Conservation (phyloP, 2,797 vertebrate genomes). For the Centropyge bicolor region DNA sequence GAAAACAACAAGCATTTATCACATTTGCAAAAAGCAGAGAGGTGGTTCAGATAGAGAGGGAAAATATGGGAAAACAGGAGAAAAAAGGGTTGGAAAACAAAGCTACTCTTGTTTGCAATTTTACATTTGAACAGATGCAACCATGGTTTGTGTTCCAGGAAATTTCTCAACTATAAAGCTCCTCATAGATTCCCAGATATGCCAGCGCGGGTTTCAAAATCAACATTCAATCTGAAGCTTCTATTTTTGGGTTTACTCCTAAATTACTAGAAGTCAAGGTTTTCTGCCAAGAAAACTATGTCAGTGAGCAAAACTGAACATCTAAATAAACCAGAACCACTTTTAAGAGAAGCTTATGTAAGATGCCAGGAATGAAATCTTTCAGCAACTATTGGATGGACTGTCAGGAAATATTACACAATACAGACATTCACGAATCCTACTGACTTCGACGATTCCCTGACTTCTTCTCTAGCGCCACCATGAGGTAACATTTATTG, state of each 20-base stretch:
- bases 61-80: background rate
- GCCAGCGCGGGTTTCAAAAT: background rate
- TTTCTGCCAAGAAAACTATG: background rate
- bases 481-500: background rate
- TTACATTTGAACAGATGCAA: slow-evolving; percentile 13
- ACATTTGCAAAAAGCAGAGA: background rate
- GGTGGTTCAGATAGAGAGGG: background rate
- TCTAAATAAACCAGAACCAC: background rate
- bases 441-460: background rate
- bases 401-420: background rate
- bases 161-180: too few relatives aligned
- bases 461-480: background rate
- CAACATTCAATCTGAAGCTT: background rate
- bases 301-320: background rate
- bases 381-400: background rate
- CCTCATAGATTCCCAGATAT: too few relatives aligned
- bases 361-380: background rate
- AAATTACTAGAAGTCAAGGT: background rate
- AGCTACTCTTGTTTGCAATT: slow-evolving; percentile 7
- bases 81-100: slow-evolving; percentile 5
- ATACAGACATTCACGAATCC: background rate
- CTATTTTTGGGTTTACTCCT: background rate
- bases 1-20: slow-evolving; percentile 1
- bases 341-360: background rate
- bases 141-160: background rate